phyloP scores from a whole-genome alignment of 2,797 vertebrate species.

The Sebastes kiyomatsui region DNA sequence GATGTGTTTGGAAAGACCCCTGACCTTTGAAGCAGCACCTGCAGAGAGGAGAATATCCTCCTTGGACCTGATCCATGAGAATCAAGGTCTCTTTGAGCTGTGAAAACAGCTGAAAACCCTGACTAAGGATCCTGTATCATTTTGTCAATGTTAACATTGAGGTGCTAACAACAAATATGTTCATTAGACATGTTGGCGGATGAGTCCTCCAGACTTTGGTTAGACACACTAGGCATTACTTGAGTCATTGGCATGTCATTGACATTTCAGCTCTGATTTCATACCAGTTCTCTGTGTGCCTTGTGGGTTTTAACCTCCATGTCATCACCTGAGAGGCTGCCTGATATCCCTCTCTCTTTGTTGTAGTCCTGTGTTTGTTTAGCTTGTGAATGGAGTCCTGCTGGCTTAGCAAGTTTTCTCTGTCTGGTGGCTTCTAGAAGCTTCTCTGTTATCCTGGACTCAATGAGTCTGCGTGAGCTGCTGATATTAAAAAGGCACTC shows the following conservation, averaged over 20 bases:
- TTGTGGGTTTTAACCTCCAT: constrained; percentile 35
- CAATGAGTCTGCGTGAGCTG: constrained; percentile 49
- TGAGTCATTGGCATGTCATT: not conserved
- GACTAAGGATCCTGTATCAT: constrained; percentile 14
- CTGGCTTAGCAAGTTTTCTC: constrained; percentile 72
- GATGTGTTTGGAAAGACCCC: constrained; percentile 48
- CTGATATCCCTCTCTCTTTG: constrained; percentile 55
- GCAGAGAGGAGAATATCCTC: constrained; percentile 32
- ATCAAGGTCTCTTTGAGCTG: not conserved
- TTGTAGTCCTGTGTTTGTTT: constrained; percentile 69
- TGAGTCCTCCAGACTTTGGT: not conserved
- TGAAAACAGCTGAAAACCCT: constrained; percentile 24
- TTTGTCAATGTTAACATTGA: constrained; percentile 14
- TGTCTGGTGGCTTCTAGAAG: constrained; percentile 75
- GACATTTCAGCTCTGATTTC: constrained; percentile 21
- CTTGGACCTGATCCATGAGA: constrained; percentile 25
- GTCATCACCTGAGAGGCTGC: constrained; percentile 63
- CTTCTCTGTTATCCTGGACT: constrained; percentile 59
- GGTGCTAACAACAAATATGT: constrained; percentile 14
- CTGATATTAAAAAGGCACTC: constrained; percentile 62
- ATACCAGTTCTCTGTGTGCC: not conserved
- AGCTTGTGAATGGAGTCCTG: constrained; percentile 72
- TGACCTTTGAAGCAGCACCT: constrained; percentile 45
- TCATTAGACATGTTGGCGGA: not conserved
- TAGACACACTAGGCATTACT: not conserved